These are phyloP conservation scores for Drosophila birchii DNA, from an alignment of 2,888 invertebrate genomes.

Conservation along the genomic window DNA sequence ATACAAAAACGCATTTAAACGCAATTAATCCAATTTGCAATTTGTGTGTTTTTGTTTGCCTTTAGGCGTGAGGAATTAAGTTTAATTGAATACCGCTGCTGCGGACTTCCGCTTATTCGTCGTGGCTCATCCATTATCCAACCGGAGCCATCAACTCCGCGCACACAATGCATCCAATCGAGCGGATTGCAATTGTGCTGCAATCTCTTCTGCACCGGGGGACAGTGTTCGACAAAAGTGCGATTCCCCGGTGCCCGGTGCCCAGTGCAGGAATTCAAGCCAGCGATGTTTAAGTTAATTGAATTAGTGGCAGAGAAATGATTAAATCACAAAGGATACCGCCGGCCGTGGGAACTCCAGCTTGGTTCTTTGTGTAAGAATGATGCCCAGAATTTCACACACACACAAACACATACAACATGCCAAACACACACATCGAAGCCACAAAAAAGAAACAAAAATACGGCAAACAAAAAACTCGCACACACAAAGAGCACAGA, in stretches of 20 bases:
- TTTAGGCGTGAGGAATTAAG: slow-evolving; percentile 29
- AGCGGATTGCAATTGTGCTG: slow-evolving; percentile 53
- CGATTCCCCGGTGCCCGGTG: not conserved
- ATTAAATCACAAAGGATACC: slow-evolving; percentile 64
- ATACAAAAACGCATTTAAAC: slow-evolving; percentile 17
- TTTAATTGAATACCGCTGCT: slow-evolving; percentile 31
- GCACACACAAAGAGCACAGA: slow-evolving; percentile 51
- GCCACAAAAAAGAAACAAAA: slow-evolving; percentile 11
- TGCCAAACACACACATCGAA: slow-evolving; percentile 17
- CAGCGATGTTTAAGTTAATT: slow-evolving; percentile 51
- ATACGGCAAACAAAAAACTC: slow-evolving; percentile 16
- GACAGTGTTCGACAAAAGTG: slow-evolving; percentile 20
- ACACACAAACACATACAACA: slow-evolving; percentile 2
- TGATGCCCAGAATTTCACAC: not conserved
- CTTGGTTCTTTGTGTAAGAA: slow-evolving; percentile 12
- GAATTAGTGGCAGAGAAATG: slow-evolving; percentile 62
- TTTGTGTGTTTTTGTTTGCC: slow-evolving; percentile 24
- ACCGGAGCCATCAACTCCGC: slow-evolving; percentile 44
- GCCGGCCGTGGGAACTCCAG: slow-evolving; percentile 59
- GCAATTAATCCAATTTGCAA: slow-evolving; percentile 31
- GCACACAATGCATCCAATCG: slow-evolving; percentile 67
- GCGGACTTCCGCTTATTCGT: slow-evolving; percentile 63
- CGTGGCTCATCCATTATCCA: slow-evolving; percentile 43
- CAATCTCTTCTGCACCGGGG: slow-evolving; percentile 11
- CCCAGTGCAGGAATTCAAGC: slow-evolving; percentile 2